phyloP scores from a whole-genome alignment of 2,888 invertebrate species.

The Pseudolycoriella hygida region DNA sequence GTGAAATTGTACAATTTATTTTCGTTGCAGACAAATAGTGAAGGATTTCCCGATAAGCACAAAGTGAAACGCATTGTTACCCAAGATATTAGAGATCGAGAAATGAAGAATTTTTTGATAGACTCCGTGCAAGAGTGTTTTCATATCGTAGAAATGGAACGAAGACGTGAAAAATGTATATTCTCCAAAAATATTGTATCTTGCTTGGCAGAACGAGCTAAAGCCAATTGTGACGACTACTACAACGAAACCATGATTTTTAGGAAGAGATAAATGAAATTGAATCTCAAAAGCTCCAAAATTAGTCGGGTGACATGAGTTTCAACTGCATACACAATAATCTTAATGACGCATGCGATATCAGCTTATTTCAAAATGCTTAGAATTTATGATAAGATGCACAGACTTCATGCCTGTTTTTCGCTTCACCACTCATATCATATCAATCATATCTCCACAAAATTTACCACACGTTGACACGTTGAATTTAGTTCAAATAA shows the following conservation, averaged over 20 bases:
- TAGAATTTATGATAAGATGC: too few species aligned
- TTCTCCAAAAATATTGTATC: slow-evolving; percentile 44
- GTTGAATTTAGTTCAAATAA: too few species aligned
- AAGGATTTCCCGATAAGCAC: slow-evolving; percentile 39
- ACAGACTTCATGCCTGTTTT: too few species aligned
- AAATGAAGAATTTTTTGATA: slow-evolving; percentile 47
- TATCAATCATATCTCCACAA: too few species aligned
- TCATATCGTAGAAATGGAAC: slow-evolving; percentile 37
- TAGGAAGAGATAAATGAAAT: slow-evolving; percentile 11
- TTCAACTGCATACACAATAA: too few species aligned
- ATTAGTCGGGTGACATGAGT: too few species aligned
- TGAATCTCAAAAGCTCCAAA: not conserved
- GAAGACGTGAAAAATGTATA: slow-evolving; percentile 40
- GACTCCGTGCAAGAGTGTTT: slow-evolving; percentile 57
- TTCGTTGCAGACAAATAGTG: slow-evolving; percentile 21
- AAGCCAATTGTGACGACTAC: slow-evolving; percentile 60
- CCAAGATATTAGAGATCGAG: slow-evolving; percentile 42
- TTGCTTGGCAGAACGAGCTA: slow-evolving; percentile 54
- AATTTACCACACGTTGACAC: too few species aligned
- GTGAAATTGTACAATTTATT: too few species aligned
- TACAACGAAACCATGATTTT: slow-evolving; percentile 33
- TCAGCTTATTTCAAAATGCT: too few species aligned
- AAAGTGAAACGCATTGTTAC: slow-evolving; percentile 41
- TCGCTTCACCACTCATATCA: too few species aligned
- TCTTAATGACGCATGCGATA: too few species aligned